Evolutionary conservation across 1,140 invertebrate genomes (phyloP).

Genomic region (Oryctes rhinoceros): DNA sequence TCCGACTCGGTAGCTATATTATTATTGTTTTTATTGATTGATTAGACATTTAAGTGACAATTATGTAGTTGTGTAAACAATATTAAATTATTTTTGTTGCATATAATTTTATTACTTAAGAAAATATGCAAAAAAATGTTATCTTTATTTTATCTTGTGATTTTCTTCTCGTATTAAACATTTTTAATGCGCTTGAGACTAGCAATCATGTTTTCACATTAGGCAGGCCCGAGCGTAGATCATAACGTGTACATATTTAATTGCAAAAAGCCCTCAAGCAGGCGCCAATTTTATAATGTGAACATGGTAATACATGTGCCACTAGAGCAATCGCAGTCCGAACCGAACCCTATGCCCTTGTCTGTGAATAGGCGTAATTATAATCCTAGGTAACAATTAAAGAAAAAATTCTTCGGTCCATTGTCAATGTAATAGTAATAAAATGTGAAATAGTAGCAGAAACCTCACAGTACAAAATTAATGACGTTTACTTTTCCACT

Average conservation of each 20-base stretch:
- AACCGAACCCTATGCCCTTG: no score
- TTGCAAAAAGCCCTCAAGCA: no score
- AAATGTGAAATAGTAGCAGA: slow-evolving; percentile 32
- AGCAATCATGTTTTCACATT: background rate
- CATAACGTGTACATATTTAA: no score
- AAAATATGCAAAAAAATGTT: slow-evolving; percentile 20
- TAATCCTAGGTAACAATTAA: slow-evolving; percentile 16
- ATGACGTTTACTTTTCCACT: slow-evolving; percentile 26
- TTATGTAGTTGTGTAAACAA: slow-evolving; percentile 8
- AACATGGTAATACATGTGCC: no score
- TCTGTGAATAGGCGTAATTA: background rate
- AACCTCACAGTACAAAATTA: slow-evolving; percentile 41
- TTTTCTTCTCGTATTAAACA: slow-evolving; percentile 29
- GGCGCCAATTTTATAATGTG: no score
- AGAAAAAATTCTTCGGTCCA: slow-evolving; percentile 33
- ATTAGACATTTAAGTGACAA: slow-evolving; percentile 29
- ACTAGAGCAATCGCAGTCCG: no score
- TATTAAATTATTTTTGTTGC: slow-evolving; percentile 29
- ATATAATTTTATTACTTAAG: background rate
- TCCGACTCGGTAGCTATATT: slow-evolving; percentile 1
- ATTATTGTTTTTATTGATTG: slow-evolving; percentile 2
- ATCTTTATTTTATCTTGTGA: background rate
- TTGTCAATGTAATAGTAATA: slow-evolving; percentile 18
- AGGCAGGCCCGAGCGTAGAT: no score
- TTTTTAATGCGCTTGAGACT: background rate